Evolutionary conservation across 2,888 invertebrate genomes (phyloP).

Genomic region (Pristionchus japonicus): DNA sequence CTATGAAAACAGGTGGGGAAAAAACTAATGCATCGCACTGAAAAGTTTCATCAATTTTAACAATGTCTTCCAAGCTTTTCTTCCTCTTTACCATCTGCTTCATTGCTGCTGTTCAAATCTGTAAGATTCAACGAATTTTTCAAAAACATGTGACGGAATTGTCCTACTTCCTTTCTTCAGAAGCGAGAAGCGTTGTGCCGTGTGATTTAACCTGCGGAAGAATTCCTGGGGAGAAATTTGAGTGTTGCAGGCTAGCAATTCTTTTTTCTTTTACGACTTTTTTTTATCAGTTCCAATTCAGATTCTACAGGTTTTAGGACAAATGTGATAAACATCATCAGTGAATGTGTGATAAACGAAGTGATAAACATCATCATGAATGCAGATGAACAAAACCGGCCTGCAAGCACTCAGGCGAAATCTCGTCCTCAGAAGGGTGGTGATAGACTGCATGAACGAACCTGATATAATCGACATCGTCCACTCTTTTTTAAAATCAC

Average conservation of each 20-base stretch:
- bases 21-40: too few relatives aligned
- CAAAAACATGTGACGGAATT: too few relatives aligned
- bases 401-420: not conserved
- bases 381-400: not conserved
- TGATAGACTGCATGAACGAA: not conserved
- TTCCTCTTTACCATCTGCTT: not conserved
- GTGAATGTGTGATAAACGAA: too few relatives aligned
- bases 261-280: too few relatives aligned
- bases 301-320: not conserved
- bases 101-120: not conserved
- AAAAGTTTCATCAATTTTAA: too few relatives aligned
- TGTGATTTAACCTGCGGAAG: not conserved
- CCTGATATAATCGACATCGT: too few relatives aligned
- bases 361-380: too few relatives aligned
- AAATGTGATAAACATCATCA: not conserved
- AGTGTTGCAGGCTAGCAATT: not conserved
- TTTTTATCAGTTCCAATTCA: too few relatives aligned
- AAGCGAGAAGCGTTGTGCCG: not conserved
- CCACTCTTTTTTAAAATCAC: too few relatives aligned
- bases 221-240: not conserved
- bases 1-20: not conserved
- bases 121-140: too few relatives aligned
- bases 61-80: not conserved
- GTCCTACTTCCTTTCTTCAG: too few relatives aligned
- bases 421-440: not conserved